Evolutionary conservation across 1,140 invertebrate genomes (phyloP).

Genomic region (Danaus melanippus): DNA sequence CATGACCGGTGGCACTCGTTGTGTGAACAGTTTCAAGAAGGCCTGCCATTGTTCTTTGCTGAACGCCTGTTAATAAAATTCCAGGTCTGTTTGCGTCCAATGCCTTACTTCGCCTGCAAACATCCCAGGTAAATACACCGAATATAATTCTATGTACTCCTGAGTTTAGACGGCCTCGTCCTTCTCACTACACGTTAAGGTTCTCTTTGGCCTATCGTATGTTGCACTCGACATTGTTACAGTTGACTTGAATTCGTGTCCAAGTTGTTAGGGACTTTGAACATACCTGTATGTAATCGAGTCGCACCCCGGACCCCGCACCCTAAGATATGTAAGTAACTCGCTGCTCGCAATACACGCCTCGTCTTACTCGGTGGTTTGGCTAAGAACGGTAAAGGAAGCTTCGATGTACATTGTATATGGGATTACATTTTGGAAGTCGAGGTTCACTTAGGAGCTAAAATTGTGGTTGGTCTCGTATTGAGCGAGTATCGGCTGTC

Average conservation of each 20-base stretch:
- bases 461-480: constrained; percentile 20
- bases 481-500: constrained; percentile 26
- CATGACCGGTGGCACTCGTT: constrained; percentile 8
- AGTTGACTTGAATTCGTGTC: constrained; percentile 45
- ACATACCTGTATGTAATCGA: constrained; percentile 26
- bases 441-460: neutral
- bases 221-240: constrained; percentile 18
- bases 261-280: constrained; percentile 39
- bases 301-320: neutral
- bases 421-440: neutral
- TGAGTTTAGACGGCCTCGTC: neutral
- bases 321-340: neutral
- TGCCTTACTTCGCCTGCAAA: constrained; percentile 28
- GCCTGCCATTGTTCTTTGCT: constrained; percentile 27
- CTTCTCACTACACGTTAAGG: constrained; percentile 11
- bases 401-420: constrained; percentile 6
- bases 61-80: constrained; percentile 34
- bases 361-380: neutral
- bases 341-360: constrained; percentile 12
- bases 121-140: constrained; percentile 35
- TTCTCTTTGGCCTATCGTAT: constrained; percentile 5
- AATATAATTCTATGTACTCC: constrained; percentile 11
- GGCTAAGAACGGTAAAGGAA: neutral
- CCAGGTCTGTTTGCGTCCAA: constrained; percentile 25
- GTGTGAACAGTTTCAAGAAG: constrained; percentile 16